These are phyloP conservation scores for Clinocottus analis DNA, from an alignment of 2,113 vertebrate species.

Conservation along the genomic window DNA sequence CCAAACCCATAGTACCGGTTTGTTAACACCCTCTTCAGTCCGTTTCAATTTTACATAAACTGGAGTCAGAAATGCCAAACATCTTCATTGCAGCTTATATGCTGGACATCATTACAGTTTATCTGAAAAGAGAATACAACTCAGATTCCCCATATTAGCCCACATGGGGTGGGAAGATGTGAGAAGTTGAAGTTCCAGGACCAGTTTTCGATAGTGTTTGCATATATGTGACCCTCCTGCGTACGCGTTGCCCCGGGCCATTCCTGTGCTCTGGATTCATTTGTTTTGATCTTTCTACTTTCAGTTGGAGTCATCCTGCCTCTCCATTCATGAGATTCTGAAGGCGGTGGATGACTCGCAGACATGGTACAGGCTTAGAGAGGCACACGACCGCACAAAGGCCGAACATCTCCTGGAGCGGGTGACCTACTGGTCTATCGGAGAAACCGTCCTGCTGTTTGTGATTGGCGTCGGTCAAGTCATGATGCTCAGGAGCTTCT, in stretches of 20 bases:
- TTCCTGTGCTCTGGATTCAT: neutral
- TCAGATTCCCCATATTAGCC: neutral
- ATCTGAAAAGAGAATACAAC: neutral
- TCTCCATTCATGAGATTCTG: conserved; percentile 90
- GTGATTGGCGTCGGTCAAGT: conserved; percentile 90
- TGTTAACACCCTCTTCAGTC: neutral
- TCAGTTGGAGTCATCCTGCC: conserved; percentile 91
- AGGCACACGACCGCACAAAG: conserved; percentile 87
- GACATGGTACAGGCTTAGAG: conserved; percentile 88
- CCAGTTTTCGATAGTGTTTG: neutral
- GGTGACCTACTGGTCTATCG: conserved; percentile 88
- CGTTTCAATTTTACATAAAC: neutral
- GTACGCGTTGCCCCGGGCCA: neutral
- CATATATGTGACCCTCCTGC: neutral
- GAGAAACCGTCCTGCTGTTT: conserved; percentile 88
- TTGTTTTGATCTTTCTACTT: neutral
- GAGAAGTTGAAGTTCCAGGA: neutral
- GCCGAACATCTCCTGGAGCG: conserved; percentile 87
- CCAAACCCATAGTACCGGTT: too few species aligned
- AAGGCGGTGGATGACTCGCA: conserved; percentile 88
- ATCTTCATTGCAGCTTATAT: neutral
- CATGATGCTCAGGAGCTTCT: conserved; percentile 91
- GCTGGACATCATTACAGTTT: neutral
- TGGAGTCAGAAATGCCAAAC: neutral
- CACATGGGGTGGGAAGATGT: neutral